A percentile compares a stretch with the other conserved stretches of the same genome.
Evolutionary conservation across 2,113 vertebrate species (phyloP).

Genomic region (Fregetta grallaria): DNA sequence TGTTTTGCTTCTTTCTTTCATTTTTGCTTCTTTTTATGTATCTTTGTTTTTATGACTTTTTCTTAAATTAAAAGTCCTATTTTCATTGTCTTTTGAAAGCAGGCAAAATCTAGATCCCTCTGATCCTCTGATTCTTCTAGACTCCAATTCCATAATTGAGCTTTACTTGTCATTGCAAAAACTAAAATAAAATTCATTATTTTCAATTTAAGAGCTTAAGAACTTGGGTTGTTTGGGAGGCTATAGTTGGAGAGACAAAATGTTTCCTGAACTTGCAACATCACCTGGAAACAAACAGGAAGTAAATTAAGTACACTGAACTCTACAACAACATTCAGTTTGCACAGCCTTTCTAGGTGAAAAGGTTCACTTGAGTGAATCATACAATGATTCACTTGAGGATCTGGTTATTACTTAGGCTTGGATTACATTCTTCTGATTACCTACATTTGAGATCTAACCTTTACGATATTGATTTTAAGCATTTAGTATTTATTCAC

Average conservation of each 20-base stretch:
- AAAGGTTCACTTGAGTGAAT: neutral
- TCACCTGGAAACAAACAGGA: neutral
- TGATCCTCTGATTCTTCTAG: neutral
- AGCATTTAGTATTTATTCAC: neutral
- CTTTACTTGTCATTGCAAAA: neutral
- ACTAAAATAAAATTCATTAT: neutral
- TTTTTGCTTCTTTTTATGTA: neutral
- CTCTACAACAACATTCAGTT: neutral
- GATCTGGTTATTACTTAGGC: neutral
- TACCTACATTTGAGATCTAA: neutral
- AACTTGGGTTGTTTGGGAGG: neutral
- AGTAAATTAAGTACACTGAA: neutral
- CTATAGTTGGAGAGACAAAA: neutral
- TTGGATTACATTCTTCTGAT: neutral
- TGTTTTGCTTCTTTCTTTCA: neutral
- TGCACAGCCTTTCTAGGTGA: neutral
- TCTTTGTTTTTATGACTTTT: neutral
- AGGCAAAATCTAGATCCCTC: neutral
- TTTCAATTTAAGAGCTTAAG: neutral
- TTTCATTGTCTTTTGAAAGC: neutral
- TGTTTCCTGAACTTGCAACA: neutral
- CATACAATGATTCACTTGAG: neutral
- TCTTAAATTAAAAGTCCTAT: neutral
- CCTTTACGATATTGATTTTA: neutral
- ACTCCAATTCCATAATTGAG: neutral